Evolutionary conservation across 2,797 vertebrate species (phyloP).

Genomic region (Chaunax sp.): DNA sequence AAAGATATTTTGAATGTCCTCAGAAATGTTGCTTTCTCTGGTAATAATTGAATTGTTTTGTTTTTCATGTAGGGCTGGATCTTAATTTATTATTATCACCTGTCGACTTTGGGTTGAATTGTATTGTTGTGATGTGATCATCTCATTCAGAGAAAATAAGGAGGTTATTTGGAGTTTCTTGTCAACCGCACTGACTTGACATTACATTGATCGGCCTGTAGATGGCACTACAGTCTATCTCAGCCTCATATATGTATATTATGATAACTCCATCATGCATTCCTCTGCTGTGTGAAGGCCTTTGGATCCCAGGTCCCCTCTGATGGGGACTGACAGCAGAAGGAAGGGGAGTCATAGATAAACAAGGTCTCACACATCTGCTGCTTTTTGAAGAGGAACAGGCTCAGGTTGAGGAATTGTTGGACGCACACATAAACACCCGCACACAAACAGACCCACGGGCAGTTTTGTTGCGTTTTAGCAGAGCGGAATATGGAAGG

Average conservation of each 20-base stretch:
- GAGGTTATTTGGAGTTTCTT: neutral
- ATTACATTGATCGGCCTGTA: conserved; percentile 27
- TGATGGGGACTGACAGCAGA: conserved; percentile 65
- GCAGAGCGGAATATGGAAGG: conserved; percentile 45
- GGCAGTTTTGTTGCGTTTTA: conserved; percentile 33
- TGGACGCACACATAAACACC: conserved; percentile 10
- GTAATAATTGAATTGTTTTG: no score
- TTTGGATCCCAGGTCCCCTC: conserved; percentile 61
- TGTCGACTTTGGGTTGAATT: no score
- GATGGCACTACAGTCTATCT: conserved; percentile 43
- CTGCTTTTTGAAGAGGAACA: conserved; percentile 38
- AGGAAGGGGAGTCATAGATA: conserved; percentile 30
- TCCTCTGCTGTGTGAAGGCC: conserved; percentile 47
- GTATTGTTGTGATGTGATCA: no score
- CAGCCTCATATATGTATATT: neutral
- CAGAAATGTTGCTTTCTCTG: no score
- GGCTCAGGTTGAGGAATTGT: conserved; percentile 26
- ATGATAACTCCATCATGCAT: conserved; percentile 25
- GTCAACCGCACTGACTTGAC: neutral
- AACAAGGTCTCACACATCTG: conserved; percentile 38
- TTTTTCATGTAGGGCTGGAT: no score
- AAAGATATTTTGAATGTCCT: no score
- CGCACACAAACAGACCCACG: conserved; percentile 8
- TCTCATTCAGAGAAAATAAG: neutral
- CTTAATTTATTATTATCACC: no score